phyloP scores from a whole-genome alignment of 1,140 invertebrate genomes.

The Cyclargus thomasi region DNA sequence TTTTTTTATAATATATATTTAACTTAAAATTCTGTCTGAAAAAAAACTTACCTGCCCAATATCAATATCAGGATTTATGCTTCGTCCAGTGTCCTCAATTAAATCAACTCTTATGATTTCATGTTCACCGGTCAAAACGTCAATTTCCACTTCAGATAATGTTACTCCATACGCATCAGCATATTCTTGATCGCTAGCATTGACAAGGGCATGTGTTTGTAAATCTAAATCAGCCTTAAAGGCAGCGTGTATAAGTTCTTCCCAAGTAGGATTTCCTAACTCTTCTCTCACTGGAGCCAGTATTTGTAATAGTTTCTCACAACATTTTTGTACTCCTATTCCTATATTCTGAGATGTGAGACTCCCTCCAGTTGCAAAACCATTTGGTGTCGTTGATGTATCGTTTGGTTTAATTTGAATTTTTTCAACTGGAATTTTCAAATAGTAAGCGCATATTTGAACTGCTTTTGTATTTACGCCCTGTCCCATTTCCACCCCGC shows the following conservation, averaged over 20 bases:
- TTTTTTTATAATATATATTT: neutral
- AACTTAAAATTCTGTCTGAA: neutral
- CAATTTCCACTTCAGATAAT: conserved; percentile 81
- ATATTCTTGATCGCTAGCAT: conserved; percentile 47
- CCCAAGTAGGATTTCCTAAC: conserved; percentile 77
- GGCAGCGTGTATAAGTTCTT: conserved; percentile 75
- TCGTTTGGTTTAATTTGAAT: conserved; percentile 79
- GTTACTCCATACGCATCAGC: conserved; percentile 77
- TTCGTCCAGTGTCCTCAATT: conserved; percentile 83
- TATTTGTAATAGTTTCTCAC: conserved; percentile 66
- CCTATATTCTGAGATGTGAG: conserved; percentile 31
- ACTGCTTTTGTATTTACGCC: conserved; percentile 75
- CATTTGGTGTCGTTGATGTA: conserved; percentile 77
- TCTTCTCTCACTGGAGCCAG: conserved; percentile 77
- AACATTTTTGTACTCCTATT: conserved; percentile 30
- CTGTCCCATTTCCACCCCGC: conserved; percentile 81
- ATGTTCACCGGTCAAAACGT: conserved; percentile 82
- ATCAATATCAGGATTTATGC: conserved; percentile 85
- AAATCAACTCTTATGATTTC: conserved; percentile 80
- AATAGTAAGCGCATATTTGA: conserved; percentile 81
- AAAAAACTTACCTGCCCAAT: conserved; percentile 80
- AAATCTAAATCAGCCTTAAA: conserved; percentile 76
- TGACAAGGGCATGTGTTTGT: conserved; percentile 30
- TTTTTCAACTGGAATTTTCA: conserved; percentile 80
- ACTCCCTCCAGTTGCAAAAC: conserved; percentile 77